phyloP scores from a whole-genome alignment of 2,888 invertebrate genomes.

The Azorinus chamasolen region DNA sequence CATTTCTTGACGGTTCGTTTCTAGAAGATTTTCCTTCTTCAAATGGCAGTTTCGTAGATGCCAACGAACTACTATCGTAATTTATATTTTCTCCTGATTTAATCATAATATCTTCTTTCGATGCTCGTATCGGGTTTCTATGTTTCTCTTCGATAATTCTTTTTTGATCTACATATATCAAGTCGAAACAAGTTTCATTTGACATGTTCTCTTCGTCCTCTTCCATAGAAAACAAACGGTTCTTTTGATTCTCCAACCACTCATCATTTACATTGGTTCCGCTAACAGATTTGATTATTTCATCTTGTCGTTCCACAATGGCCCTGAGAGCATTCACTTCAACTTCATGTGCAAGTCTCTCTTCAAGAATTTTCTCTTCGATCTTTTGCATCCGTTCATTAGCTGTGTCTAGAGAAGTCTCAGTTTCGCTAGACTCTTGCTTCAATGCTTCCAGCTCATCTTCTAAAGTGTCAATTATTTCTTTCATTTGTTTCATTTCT shows the following conservation, averaged over 20 bases:
- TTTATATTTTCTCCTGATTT: too few species aligned
- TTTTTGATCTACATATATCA: too few species aligned
- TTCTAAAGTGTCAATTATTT: constrained; percentile 11
- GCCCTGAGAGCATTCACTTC: constrained; percentile 49
- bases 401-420: constrained; percentile 9
- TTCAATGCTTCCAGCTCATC: constrained; percentile 15
- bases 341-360: constrained; percentile 52
- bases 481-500: constrained; percentile 23
- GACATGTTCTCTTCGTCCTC: too few species aligned
- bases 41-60: too few species aligned
- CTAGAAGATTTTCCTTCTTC: too few species aligned
- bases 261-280: not conserved
- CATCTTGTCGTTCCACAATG: constrained; percentile 41
- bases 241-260: too few species aligned
- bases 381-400: constrained; percentile 39
- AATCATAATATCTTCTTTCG: too few species aligned
- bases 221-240: too few species aligned
- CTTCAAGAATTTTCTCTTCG: constrained; percentile 50
- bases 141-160: too few species aligned
- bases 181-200: too few species aligned
- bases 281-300: constrained; percentile 13
- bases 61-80: too few species aligned
- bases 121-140: too few species aligned
- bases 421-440: not conserved
- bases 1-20: not conserved